These are phyloP conservation scores for Desoria tigrina DNA, from an alignment of 2,888 invertebrate species.

Conservation along the genomic window DNA sequence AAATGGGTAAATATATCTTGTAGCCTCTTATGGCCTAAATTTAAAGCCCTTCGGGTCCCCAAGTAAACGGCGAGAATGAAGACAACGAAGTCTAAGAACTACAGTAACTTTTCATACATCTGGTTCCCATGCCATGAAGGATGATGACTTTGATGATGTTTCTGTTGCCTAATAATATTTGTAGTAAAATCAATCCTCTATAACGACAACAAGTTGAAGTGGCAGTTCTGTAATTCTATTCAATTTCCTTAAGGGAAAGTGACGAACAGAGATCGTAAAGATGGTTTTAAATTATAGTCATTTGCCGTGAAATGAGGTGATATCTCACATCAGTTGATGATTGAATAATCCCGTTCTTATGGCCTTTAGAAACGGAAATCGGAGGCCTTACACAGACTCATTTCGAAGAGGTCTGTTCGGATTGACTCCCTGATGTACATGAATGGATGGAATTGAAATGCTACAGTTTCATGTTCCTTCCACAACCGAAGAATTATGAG, in stretches of 20 bases:
- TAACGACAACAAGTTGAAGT: no score
- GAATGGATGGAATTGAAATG: no score
- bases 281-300: conserved; percentile 24
- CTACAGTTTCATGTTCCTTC: no score
- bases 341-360: conserved; percentile 22
- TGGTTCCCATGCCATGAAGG: conserved; percentile 30
- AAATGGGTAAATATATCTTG: not conserved
- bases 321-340: conserved; percentile 30
- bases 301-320: conserved; percentile 32
- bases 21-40: not conserved
- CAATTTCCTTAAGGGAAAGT: not conserved
- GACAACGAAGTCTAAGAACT: not conserved
- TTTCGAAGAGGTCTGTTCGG: no score
- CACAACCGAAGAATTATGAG: no score
- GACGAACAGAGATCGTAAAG: conserved; percentile 5
- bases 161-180: not conserved
- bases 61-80: no score
- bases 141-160: conserved; percentile 1
- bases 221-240: not conserved
- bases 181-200: no score
- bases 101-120: conserved; percentile 22
- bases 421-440: no score
- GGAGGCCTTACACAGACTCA: no score
- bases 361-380: conserved; percentile 6
- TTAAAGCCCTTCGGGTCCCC: not conserved